Evolutionary conservation across 2,113 vertebrate species (phyloP).

Genomic region (Gracilinanus agilis): DNA sequence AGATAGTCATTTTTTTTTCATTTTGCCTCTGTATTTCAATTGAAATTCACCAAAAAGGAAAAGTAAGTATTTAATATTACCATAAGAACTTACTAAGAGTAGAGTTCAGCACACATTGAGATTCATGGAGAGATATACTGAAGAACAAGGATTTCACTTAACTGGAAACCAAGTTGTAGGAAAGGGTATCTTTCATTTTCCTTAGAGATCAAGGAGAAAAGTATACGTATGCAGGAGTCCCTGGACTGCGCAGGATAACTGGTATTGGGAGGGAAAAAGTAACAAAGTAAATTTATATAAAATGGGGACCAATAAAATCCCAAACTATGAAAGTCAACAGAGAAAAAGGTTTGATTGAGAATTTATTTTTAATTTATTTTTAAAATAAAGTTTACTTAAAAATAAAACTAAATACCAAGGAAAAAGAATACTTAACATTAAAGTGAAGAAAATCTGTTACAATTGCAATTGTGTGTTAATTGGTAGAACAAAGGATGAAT

Average conservation of each 20-base stretch:
- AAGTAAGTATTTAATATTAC: constrained; percentile 5
- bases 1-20: background rate
- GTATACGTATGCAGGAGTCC: background rate
- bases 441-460: background rate
- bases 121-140: background rate
- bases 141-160: constrained; percentile 1
- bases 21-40: background rate
- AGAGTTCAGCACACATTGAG: background rate
- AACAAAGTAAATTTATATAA: background rate
- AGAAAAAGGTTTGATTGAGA: background rate
- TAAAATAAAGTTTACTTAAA: background rate
- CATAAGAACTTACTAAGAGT: constrained; percentile 2
- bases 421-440: background rate
- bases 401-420: background rate
- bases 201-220: background rate
- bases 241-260: background rate
- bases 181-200: background rate
- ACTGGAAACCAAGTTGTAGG: background rate
- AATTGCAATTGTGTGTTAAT: background rate
- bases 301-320: background rate
- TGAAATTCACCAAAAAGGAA: constrained; percentile 25
- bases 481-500: background rate
- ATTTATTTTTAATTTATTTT: background rate
- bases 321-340: background rate
- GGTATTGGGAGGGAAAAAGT: background rate